A percentile compares a stretch with the other conserved stretches of the same genome.
phyloP scores from a whole-genome alignment of 2,888 invertebrate genomes.

The Mylabris sibirica region DNA sequence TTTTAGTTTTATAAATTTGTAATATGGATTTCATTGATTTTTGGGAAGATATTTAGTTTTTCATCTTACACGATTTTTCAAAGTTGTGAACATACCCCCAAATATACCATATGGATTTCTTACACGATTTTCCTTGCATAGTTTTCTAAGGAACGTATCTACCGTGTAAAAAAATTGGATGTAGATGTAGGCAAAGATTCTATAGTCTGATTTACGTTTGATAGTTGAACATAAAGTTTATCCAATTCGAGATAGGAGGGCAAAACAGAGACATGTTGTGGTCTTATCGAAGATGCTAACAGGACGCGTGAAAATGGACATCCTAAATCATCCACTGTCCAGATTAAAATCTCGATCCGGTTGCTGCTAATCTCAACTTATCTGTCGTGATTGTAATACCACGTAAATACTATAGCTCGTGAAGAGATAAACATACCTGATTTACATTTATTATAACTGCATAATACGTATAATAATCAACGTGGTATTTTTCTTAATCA shows the following conservation, averaged over 20 bases:
- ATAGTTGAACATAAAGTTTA: slow-evolving; percentile 26
- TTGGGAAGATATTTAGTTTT: no score
- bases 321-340: slow-evolving; percentile 34
- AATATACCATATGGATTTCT: no score
- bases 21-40: no score
- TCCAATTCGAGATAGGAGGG: slow-evolving; percentile 21
- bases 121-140: no score
- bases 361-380: slow-evolving; percentile 33
- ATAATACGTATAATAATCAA: slow-evolving; percentile 15
- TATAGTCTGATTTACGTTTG: slow-evolving; percentile 25
- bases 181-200: slow-evolving; percentile 1
- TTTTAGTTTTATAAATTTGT: no score
- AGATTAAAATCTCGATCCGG: slow-evolving; percentile 33
- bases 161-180: no score
- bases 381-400: slow-evolving; percentile 36
- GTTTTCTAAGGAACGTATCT: no score
- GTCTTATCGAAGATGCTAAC: slow-evolving; percentile 21
- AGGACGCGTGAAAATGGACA: slow-evolving; percentile 31
- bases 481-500: neutral
- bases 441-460: slow-evolving; percentile 32
- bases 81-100: no score
- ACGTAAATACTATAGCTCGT: slow-evolving; percentile 34
- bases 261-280: slow-evolving; percentile 29
- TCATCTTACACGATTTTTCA: no score
- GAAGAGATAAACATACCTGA: slow-evolving; percentile 35